Base-by-base conservation (phyloP, 2,113 vertebrate species). In the Chroicocephalus ridibundus region DNA sequence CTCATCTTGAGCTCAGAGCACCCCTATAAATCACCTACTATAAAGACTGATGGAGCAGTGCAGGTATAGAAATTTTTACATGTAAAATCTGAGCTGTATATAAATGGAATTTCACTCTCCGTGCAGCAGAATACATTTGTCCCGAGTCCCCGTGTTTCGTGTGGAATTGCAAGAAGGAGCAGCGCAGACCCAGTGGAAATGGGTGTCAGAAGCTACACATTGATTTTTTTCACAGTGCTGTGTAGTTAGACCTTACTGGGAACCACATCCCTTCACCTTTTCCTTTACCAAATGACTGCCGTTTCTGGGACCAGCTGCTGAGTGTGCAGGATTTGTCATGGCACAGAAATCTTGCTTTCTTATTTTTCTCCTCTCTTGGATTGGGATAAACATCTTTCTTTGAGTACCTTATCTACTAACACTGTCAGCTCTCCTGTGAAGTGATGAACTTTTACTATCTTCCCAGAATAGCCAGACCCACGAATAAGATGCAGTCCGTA, bases 61-160 rank as follows among this genome's bases (percentile, higher is more conserved):
- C 12, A 20, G 9, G 31, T 24, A 25, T 31, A 69, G 54, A 62
- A 15, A 31, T 14, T 15, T 81, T 44, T 14, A 16, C 15, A 1
- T 17, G 20, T 24, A 54, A 38, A 5, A 54, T 11, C 20, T 26
- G 9, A 27, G 42, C 46, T 51, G 15, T 5, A 38, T 26, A 38
- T 24, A 26, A 34, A 27, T 15, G 55, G 55, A 31, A 69, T 83
- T 74, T 61, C 5, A 0, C 18, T 61, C 26, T 31, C 24, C 5
- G 26, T 29, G 57, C 13, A 79, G 65, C 9, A 55, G 58, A 62
- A 76, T 51, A 18, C 6, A 36, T 64, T 75, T 18, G 17, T 54
- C 15, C 10, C 27, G 6, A 4, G 15, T 47, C 34, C 15, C 15
- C 0, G 0, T 32, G 29, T 51, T 32, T 61, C 49, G 6, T 4